A percentile compares a stretch with the other conserved stretches of the same genome.
These are phyloP conservation scores for Lytechinus pictus DNA, from an alignment of 35 echinoderm and acorn worm genomes.

Conservation along the genomic window DNA sequence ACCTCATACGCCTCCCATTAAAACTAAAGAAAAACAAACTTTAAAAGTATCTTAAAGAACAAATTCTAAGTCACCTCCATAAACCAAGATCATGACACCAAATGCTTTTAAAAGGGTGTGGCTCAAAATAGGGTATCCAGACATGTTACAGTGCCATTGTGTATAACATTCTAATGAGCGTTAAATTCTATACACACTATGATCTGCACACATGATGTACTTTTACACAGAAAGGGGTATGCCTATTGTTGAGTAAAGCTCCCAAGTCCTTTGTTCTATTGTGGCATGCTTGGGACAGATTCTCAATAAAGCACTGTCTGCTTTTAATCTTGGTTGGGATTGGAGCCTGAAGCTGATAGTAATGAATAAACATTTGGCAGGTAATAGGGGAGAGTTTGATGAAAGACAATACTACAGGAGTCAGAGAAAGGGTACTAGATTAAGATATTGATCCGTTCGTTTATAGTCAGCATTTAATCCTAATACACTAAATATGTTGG, in stretches of 20 bases:
- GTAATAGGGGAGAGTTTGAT: no score
- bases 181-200: neutral
- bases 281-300: neutral
- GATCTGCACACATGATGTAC: neutral
- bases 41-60: no score
- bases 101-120: neutral
- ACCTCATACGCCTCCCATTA: no score
- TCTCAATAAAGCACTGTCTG: neutral
- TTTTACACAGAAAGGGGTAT: neutral
- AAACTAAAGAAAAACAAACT: no score
- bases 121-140: neutral
- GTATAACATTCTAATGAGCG: neutral
- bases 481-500: no score
- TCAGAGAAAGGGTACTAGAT: no score
- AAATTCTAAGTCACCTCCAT: no score
- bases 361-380: neutral
- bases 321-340: neutral
- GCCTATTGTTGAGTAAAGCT: neutral
- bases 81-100: no score
- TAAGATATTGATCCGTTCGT: no score
- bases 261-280: neutral
- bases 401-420: no score
- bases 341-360: neutral
- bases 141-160: neutral
- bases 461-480: no score